Evolutionary conservation across 2,113 vertebrate genomes (phyloP), one percentile per base, ranked within the genome.

Genomic region (Cryptomyrus ogoouensis): DNA sequence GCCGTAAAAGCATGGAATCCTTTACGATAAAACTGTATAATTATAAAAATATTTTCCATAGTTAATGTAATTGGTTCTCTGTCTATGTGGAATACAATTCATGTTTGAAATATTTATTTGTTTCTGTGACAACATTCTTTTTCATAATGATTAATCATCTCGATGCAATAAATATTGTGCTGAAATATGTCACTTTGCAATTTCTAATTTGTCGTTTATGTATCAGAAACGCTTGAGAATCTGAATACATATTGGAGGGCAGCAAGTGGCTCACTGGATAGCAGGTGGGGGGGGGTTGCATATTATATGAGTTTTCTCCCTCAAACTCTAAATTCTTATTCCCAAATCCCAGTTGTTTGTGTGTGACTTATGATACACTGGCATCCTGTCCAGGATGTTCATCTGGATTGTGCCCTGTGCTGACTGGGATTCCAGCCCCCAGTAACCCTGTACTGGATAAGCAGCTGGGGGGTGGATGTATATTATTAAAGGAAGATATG

Each of bases 61-160:
- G n/a, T 56, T 87, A 31, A 35, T 87, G 5, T 39, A 87, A 87
- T 53, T 53, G 50, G n/a, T 52, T 83, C 52, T 88, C 24, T 88
- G 74, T n/a, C 46, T 44, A 52, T 50, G 24, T 10, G 15, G 7
- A 88, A 77, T 70, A 58, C 87, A 91, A 90, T 91, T 58, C 90
- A 86, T 88, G 24, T 83, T 62, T 86, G 6, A 74, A 46, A 74
- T 74, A 85, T 56, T 83, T 66, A 35, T 42, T 89, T 88, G 42
- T 52, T 80, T 31, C 17, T 86, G 49, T 80, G 87, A 31, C 52
- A 56, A 39, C 70, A 84, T 86, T 89, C 49, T 80, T 88, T 89
- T 88, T 56, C 80, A 86, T 74, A 90, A 89, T 89, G 50, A 39
- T 27, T 86, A 86, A 90, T 90, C 46, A 90, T 66, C 24, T 86